phyloP scores from a whole-genome alignment of 2,797 vertebrate species.

The Darevskia mixta region DNA sequence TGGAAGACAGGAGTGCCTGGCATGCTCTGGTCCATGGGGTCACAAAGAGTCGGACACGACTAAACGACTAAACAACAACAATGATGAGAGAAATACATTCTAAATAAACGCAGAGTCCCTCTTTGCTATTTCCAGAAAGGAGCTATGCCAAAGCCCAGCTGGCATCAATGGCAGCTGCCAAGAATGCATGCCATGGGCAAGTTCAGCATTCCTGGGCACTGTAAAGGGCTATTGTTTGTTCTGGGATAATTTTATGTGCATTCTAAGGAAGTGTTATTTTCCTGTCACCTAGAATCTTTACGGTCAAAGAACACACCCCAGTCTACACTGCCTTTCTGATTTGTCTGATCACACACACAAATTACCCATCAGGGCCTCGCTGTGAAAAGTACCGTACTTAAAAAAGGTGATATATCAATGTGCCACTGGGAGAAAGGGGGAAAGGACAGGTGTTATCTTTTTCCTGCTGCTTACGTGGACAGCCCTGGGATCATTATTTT shows the following conservation, averaged over 20 bases:
- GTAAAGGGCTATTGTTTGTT: neutral
- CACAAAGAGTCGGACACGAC: too few relatives aligned
- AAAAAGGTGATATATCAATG: neutral
- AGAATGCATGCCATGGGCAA: neutral
- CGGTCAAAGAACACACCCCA: neutral
- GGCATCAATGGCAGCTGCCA: neutral
- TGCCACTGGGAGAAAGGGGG: neutral
- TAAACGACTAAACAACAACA: too few relatives aligned
- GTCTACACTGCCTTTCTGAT: neutral
- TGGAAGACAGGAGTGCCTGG: too few relatives aligned
- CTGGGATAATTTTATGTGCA: neutral
- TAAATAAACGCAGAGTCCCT: neutral
- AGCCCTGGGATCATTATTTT: neutral
- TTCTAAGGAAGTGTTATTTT: neutral
- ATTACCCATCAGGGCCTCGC: neutral
- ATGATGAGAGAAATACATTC: neutral
- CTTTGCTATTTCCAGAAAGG: neutral
- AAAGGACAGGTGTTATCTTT: slow-evolving; percentile 3
- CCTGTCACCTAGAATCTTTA: neutral
- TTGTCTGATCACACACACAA: neutral
- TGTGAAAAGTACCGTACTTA: neutral
- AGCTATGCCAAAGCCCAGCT: neutral
- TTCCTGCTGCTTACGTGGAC: neutral
- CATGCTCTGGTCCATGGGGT: too few relatives aligned
- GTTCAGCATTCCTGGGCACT: neutral